Conservation (phyloP, 1,140 invertebrate genomes). For the Prorops nasuta region DNA sequence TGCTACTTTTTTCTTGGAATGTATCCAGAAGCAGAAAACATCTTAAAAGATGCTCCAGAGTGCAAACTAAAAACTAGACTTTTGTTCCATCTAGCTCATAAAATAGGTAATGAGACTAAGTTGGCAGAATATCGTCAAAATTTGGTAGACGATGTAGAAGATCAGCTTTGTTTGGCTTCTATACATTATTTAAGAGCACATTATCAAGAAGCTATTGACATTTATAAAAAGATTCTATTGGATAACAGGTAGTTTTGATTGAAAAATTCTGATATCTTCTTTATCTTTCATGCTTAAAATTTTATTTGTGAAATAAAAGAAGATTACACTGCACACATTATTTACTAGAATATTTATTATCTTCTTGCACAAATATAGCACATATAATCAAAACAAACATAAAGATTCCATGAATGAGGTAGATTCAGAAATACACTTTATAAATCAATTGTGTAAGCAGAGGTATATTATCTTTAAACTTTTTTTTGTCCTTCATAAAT, state of each 20-base stretch:
- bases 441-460: neutral
- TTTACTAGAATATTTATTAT: no score
- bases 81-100: conserved; percentile 92
- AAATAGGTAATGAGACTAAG: conserved; percentile 83
- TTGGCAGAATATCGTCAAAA: conserved; percentile 80
- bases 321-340: no score
- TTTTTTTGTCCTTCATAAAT: neutral
- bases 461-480: conserved; percentile 12
- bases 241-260: conserved; percentile 74
- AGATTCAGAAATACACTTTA: conserved; percentile 2
- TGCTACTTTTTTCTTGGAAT: conserved; percentile 94
- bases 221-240: conserved; percentile 92
- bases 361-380: no score
- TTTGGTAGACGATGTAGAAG: conserved; percentile 81
- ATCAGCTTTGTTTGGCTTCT: conserved; percentile 93
- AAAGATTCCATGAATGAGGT: neutral
- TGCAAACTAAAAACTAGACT: conserved; percentile 76
- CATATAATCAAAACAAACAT: no score
- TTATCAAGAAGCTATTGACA: conserved; percentile 98
- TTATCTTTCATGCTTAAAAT: conserved; percentile 3
- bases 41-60: conserved; percentile 61
- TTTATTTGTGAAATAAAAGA: conserved; percentile 4
- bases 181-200: conserved; percentile 95
- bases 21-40: conserved; percentile 70
- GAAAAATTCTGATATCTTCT: conserved; percentile 5